Percentiles rank a stretch among this genome's conserved stretches.
Conservation (phyloP, 37 sponge, comb jelly and placozoan species). For the Cladorhizidae sp. region DNA sequence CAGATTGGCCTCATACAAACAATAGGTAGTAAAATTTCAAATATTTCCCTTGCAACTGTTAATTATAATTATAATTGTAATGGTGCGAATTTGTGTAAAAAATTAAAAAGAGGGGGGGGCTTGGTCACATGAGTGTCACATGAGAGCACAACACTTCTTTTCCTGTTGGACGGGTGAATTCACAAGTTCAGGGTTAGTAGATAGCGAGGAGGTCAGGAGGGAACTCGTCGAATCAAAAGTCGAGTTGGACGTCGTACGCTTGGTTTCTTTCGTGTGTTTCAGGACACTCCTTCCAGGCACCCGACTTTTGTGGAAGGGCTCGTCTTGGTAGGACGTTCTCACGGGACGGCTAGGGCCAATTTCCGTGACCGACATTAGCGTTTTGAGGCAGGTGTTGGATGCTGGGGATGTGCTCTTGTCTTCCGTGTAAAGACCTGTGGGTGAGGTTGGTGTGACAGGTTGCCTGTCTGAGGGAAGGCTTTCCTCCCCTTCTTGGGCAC, state of each 20-base stretch:
- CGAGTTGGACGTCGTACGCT: neutral
- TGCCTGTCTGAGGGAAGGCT: too few species aligned
- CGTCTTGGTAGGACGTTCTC: neutral
- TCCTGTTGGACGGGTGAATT: neutral
- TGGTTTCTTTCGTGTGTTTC: neutral
- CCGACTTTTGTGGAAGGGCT: neutral
- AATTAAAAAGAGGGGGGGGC: too few species aligned
- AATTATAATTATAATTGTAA: neutral
- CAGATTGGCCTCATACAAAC: too few species aligned
- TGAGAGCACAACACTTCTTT: constrained; percentile 24
- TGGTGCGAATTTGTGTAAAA: too few species aligned
- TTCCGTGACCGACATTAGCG: neutral
- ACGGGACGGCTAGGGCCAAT: neutral
- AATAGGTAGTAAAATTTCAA: neutral
- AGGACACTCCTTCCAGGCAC: constrained; percentile 33
- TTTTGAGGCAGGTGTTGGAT: neutral
- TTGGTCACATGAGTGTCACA: constrained; percentile 20
- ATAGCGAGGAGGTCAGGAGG: neutral
- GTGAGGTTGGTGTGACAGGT: too few species aligned
- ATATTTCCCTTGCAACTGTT: neutral
- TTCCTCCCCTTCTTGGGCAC: neutral
- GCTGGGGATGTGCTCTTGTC: too few species aligned
- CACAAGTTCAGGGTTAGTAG: neutral
- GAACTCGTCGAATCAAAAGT: neutral
- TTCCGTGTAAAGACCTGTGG: neutral